These are phyloP conservation scores for Antheraea yamamai DNA, from an alignment of 2,888 invertebrate species.

Conservation along the genomic window DNA sequence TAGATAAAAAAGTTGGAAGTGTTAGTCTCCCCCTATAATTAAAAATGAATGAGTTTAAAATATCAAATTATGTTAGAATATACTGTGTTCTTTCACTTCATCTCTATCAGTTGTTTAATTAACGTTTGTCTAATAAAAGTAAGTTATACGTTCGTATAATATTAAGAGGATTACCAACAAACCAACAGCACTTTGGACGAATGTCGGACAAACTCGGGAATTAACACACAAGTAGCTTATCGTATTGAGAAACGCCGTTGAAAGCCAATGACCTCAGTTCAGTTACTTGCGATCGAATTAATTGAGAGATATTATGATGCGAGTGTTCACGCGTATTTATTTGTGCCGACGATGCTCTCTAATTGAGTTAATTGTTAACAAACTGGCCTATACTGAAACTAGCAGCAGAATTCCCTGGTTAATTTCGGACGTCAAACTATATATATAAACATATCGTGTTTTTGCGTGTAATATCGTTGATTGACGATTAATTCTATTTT, in stretches of 20 bases:
- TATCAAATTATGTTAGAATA: neutral
- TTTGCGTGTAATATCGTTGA: neutral
- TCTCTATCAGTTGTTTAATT: neutral
- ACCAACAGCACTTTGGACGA: neutral
- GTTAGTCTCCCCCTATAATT: too few species aligned
- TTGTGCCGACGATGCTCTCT: slow-evolving; percentile 62
- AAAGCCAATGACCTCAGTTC: slow-evolving; percentile 60
- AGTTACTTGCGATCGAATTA: slow-evolving; percentile 68
- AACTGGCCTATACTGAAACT: slow-evolving; percentile 24
- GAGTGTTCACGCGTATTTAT: slow-evolving; percentile 56
- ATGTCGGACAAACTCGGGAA: neutral
- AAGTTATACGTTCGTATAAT: neutral
- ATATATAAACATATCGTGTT: neutral
- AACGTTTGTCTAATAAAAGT: neutral
- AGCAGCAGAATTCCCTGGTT: slow-evolving; percentile 15
- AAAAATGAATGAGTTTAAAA: neutral
- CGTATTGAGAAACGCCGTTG: slow-evolving; percentile 36
- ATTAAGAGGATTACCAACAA: neutral
- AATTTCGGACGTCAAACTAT: neutral
- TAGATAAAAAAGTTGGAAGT: too few species aligned
- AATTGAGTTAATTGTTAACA: slow-evolving; percentile 69
- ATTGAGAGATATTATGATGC: slow-evolving; percentile 71
- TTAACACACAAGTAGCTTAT: slow-evolving; percentile 33
- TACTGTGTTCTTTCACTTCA: neutral
- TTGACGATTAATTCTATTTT: neutral